Evolutionary conservation across 2,888 invertebrate genomes (phyloP).

Genomic region (Oligia latruncula): DNA sequence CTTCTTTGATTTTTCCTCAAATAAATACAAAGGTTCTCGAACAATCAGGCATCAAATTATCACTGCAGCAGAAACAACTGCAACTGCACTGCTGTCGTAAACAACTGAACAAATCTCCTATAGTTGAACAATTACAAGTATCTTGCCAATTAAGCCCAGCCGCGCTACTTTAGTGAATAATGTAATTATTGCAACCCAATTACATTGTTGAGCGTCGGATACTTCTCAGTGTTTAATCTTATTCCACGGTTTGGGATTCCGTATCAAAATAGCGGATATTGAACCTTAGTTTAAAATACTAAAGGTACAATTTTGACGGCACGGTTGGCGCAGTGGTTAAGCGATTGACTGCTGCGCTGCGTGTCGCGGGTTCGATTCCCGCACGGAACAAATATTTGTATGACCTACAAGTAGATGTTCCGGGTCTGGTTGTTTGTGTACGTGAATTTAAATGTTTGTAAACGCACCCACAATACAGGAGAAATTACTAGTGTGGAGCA

Average conservation of each 20-base stretch:
- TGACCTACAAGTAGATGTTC: too few relatives aligned
- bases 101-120: constrained; percentile 25
- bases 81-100: constrained; percentile 16
- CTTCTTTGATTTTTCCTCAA: background rate
- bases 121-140: constrained; percentile 50
- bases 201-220: constrained; percentile 58
- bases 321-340: too few relatives aligned
- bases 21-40: background rate
- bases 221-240: constrained; percentile 59
- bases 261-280: background rate
- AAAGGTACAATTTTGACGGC: too few relatives aligned
- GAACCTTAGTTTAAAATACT: background rate
- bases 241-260: constrained; percentile 51
- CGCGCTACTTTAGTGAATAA: constrained; percentile 55
- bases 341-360: too few relatives aligned
- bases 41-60: background rate
- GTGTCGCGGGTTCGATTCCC: too few relatives aligned
- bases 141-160: constrained; percentile 51
- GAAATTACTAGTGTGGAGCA: too few relatives aligned
- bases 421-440: too few relatives aligned
- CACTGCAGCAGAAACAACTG: constrained; percentile 1
- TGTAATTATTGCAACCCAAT: constrained; percentile 63
- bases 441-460: too few relatives aligned
- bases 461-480: too few relatives aligned
- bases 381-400: too few relatives aligned